These are phyloP conservation scores for Pterocles gutturalis DNA, from an alignment of 2,113 vertebrate genomes.

Conservation along the genomic window DNA sequence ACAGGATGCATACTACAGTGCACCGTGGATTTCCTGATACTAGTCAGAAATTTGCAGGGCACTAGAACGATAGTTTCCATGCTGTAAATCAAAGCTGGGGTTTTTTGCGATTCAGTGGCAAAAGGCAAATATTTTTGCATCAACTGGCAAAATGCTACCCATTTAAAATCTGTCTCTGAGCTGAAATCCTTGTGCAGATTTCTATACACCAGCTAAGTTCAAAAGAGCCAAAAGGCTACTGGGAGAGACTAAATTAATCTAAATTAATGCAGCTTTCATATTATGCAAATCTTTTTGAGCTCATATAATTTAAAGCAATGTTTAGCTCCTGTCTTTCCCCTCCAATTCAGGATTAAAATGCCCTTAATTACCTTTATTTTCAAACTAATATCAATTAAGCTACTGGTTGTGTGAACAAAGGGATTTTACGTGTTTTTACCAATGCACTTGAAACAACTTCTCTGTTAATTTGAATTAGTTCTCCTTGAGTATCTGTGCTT, in stretches of 20 bases:
- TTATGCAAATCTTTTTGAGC: background rate
- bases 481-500: background rate
- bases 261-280: background rate
- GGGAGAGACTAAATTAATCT: background rate
- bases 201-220: background rate
- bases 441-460: background rate
- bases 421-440: background rate
- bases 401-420: background rate
- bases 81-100: background rate
- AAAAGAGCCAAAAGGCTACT: background rate
- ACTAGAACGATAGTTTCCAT: background rate
- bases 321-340: background rate
- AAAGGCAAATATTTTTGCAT: background rate
- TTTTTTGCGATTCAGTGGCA: background rate
- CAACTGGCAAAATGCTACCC: background rate
- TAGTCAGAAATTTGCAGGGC: background rate
- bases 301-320: background rate
- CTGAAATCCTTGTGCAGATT: background rate
- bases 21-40: background rate
- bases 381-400: background rate
- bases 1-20: fast-evolving
- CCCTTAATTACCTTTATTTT: background rate
- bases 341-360: background rate
- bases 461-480: background rate
- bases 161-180: background rate